Percentiles rank a stretch among this genome's conserved stretches.
Conservation (phyloP, 2,888 invertebrate genomes). For the Dynastes tityus region DNA sequence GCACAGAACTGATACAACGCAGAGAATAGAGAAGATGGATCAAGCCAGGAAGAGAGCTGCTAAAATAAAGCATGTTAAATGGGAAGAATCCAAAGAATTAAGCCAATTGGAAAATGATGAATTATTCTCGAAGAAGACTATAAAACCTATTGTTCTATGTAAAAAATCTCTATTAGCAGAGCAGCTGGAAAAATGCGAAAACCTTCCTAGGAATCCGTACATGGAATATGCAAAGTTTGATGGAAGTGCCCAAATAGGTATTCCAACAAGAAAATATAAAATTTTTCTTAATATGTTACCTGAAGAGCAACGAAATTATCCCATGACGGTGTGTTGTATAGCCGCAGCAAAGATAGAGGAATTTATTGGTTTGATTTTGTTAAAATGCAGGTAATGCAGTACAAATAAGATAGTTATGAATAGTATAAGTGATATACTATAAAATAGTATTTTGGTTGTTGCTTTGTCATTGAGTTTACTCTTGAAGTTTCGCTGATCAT, state of each 20-base stretch:
- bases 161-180: slow-evolving; percentile 80
- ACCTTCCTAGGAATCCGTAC: slow-evolving; percentile 88
- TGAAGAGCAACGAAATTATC: slow-evolving; percentile 86
- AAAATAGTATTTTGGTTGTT: no score
- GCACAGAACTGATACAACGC: slow-evolving; percentile 90
- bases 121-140: slow-evolving; percentile 74
- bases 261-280: slow-evolving; percentile 87
- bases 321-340: slow-evolving; percentile 86
- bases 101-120: slow-evolving; percentile 76
- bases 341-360: slow-evolving; percentile 91
- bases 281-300: slow-evolving; percentile 93
- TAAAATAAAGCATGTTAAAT: slow-evolving; percentile 83
- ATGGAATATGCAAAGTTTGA: slow-evolving; percentile 93
- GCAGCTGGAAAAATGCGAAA: slow-evolving; percentile 83
- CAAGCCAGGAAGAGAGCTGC: slow-evolving; percentile 86
- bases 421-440: no score
- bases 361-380: slow-evolving; percentile 93
- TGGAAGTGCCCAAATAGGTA: slow-evolving; percentile 86
- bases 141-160: slow-evolving; percentile 59
- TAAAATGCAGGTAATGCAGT: slow-evolving; percentile 79
- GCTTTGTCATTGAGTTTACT: no score
- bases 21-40: slow-evolving; percentile 91
- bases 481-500: no score
- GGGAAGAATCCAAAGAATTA: slow-evolving; percentile 75
- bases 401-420: no score